A percentile compares a stretch with the other conserved stretches of the same genome.
Evolutionary conservation across 2,113 vertebrate species (phyloP).

Genomic region (Leucopternis melanops): DNA sequence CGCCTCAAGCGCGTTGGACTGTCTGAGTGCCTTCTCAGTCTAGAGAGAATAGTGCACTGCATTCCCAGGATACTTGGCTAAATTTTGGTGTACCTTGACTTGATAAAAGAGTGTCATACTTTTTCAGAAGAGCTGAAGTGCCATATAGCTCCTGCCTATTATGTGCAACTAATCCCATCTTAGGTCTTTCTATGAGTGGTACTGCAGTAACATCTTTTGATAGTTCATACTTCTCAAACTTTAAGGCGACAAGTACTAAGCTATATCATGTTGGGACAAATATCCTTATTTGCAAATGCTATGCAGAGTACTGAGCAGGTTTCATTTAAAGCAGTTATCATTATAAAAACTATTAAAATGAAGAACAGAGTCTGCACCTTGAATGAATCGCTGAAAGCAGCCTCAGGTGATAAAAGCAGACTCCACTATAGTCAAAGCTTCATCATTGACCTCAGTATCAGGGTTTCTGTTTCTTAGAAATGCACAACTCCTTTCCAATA

Average conservation of each 20-base stretch:
- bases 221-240: background rate
- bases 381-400: background rate
- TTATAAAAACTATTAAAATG: background rate
- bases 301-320: background rate
- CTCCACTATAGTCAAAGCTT: background rate
- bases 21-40: background rate
- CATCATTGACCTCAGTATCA: background rate
- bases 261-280: background rate
- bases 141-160: background rate
- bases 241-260: background rate
- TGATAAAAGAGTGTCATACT: background rate
- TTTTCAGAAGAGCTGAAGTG: background rate
- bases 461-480: background rate
- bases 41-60: background rate
- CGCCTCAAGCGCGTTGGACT: rapidly evolving
- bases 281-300: background rate
- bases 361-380: background rate
- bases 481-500: background rate
- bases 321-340: background rate
- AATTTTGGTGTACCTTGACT: background rate
- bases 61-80: background rate
- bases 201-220: background rate
- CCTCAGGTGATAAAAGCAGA: background rate
- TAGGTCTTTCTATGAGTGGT: background rate
- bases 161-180: background rate